Percentiles rank a stretch among this genome's conserved stretches.
Conservation (phyloP, 2,113 vertebrate species). For the Colistium nudipinnis region DNA sequence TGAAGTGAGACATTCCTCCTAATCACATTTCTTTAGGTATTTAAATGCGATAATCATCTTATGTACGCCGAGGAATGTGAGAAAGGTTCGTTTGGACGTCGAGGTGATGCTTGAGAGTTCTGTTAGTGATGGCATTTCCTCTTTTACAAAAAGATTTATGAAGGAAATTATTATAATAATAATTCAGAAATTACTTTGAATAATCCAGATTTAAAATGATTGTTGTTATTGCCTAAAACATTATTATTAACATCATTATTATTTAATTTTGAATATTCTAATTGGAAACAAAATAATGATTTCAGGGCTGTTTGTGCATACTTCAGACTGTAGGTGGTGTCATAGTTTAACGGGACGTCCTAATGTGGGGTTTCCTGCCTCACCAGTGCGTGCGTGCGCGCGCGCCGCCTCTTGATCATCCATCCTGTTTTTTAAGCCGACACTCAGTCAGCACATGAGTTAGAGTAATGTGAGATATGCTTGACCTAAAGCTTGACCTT, state of each 20-base stretch:
- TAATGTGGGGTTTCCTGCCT: slow-evolving; percentile 10
- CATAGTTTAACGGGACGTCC: slow-evolving; percentile 5
- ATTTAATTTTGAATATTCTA: no score
- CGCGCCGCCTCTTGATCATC: slow-evolving; percentile 16
- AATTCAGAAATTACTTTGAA: no score
- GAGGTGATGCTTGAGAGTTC: no score
- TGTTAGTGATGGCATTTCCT: slow-evolving; percentile 67
- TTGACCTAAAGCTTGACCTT: slow-evolving; percentile 22
- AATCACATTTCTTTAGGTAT: slow-evolving; percentile 5
- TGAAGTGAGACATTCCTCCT: slow-evolving; percentile 3
- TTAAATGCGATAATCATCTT: not conserved
- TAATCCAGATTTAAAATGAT: no score
- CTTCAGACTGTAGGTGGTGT: slow-evolving; percentile 38
- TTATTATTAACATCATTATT: no score
- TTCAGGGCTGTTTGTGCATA: not conserved
- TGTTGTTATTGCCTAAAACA: no score
- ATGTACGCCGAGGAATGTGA: no score
- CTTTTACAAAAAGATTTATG: slow-evolving; percentile 14
- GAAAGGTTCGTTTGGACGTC: no score
- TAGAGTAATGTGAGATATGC: not conserved
- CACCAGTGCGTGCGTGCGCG: slow-evolving; percentile 1
- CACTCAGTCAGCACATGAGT: slow-evolving; percentile 54
- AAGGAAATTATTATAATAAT: no score
- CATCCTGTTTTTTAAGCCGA: slow-evolving; percentile 68
- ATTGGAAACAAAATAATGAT: no score